Evolutionary conservation across 2,888 invertebrate genomes (phyloP), one percentile per base, ranked within the genome.

Genomic region (Archips crataeganus): DNA sequence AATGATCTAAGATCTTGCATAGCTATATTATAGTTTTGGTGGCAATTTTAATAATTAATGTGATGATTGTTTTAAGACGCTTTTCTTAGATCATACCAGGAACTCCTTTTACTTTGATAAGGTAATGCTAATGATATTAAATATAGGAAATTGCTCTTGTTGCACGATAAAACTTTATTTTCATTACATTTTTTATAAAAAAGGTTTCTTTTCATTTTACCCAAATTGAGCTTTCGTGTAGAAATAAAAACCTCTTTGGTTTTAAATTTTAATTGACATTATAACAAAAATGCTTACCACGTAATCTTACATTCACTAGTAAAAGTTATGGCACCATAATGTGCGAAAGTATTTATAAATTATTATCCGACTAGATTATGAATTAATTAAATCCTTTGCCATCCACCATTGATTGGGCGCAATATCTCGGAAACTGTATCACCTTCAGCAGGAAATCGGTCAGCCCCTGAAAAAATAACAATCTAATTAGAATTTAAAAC

Each of bases 341-440:
- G 57, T 57, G 57, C 57, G 15, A 57, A 32, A 57, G 11, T 11
- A 11, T 45, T 32, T 57, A 11, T 32, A 57, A 57, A 32, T 57
- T 54, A 54, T 54, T 32, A 54, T 54, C 23, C 2, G 57, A 57
- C 57, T 57, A 57, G 57, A 57, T 32, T 57, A 32, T 23, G 32
- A 32, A 78, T 77, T 79, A 78, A 66, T 78, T 79, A 71, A 95
- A 91, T 68, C 95, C 92, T 83, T 91, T 95, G 81, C 96, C 96
- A 67, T 96, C 95, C 93, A 97, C 87, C 96, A 97, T 97, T 11
- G 95, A 95, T 83, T 96, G 93, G 8, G 97, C 96, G 84, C 97
- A 97, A 84, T 95, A 96, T 83, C 95, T 96, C 5, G 97, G 97
- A 81, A 97, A 96, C 85, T 97, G 97, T 42, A 97, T 86, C 5